A percentile compares a stretch with the other conserved stretches of the same genome.
Evolutionary conservation across 2,113 vertebrate species (phyloP).

Genomic region (Thinocorus orbignyianus): DNA sequence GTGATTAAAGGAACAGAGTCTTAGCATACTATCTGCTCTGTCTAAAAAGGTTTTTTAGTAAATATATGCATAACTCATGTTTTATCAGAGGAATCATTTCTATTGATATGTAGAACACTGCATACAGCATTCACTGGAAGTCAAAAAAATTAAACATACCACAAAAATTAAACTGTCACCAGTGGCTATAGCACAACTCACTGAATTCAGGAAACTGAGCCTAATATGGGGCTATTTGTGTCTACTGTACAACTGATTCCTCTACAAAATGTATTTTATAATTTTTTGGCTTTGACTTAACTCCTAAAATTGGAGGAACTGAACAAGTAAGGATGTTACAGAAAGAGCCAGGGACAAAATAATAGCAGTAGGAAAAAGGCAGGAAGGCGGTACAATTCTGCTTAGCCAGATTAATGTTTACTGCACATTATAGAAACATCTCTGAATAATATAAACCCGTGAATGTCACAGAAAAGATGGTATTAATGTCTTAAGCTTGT

Average conservation of each 20-base stretch:
- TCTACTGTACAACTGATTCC: not conserved
- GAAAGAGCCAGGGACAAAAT: not conserved
- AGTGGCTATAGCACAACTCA: not conserved
- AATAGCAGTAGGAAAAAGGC: not conserved
- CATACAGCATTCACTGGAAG: not conserved
- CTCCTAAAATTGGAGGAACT: not conserved
- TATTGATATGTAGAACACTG: not conserved
- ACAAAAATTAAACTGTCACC: not conserved
- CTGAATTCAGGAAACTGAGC: not conserved
- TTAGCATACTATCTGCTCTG: accelerated
- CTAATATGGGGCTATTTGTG: not conserved
- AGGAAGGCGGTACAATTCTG: not conserved
- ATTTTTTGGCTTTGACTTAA: not conserved
- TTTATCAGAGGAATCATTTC: not conserved
- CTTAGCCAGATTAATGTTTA: not conserved
- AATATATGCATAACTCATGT: not conserved
- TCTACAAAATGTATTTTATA: not conserved
- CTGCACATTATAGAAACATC: not conserved
- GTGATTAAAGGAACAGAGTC: not conserved
- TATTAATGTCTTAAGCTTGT: not conserved
- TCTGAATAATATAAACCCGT: not conserved
- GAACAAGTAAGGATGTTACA: not conserved
- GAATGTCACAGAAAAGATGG: not conserved
- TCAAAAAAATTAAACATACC: not conserved
- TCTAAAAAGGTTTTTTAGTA: not conserved